Evolutionary conservation across 1,140 invertebrate genomes (phyloP).

Genomic region (Apis mellifera): DNA sequence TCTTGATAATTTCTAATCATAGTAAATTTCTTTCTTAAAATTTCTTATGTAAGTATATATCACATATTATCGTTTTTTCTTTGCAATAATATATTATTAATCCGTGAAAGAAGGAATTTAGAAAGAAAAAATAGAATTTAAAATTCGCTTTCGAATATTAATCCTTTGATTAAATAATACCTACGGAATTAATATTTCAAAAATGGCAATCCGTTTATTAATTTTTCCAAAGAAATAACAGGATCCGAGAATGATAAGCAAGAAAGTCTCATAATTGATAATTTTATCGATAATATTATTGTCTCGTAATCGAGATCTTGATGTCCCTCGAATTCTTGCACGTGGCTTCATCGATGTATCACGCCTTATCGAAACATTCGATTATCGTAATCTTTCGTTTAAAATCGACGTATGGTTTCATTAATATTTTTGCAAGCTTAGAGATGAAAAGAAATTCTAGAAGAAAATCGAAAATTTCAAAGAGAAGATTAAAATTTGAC

Average conservation of each 20-base stretch:
- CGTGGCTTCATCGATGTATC: constrained; percentile 40
- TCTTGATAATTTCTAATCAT: no score
- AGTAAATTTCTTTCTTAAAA: no score
- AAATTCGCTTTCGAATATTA: no score
- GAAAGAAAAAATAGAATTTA: no score
- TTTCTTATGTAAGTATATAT: no score
- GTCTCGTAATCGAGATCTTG: constrained; percentile 43
- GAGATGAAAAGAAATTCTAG: neutral
- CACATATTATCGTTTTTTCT: no score
- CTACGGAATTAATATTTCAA: no score
- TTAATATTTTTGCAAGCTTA: neutral
- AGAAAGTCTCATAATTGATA: neutral
- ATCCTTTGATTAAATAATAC: no score
- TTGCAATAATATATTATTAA: no score
- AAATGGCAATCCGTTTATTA: neutral
- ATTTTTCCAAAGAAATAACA: neutral
- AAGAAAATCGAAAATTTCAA: neutral
- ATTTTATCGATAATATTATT: constrained; percentile 9
- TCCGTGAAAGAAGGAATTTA: no score
- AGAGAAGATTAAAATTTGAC: neutral
- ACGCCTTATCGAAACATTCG: constrained; percentile 29
- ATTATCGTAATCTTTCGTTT: constrained; percentile 28
- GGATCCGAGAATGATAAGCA: neutral
- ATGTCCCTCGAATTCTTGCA: constrained; percentile 48
- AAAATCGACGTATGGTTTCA: neutral